These are phyloP conservation scores for Merodon equestris DNA, from an alignment of 2,888 invertebrate genomes.

Conservation along the genomic window DNA sequence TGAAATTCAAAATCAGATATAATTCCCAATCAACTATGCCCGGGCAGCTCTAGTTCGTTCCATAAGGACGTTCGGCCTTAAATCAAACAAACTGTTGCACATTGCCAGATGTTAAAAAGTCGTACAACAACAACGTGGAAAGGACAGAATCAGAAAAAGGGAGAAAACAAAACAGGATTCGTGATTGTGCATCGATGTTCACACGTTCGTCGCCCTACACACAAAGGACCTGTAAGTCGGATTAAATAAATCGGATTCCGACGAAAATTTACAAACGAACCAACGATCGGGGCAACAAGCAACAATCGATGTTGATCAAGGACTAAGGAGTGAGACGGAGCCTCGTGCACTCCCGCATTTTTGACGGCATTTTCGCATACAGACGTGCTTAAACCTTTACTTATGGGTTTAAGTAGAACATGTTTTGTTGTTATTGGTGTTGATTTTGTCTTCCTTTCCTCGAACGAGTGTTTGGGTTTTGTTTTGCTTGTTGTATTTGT, in stretches of 20 bases:
- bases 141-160: slow-evolving; percentile 21
- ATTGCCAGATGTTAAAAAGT: slow-evolving; percentile 51
- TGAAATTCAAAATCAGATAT: slow-evolving; percentile 26
- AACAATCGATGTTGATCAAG: not conserved
- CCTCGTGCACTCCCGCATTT: too few species aligned
- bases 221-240: slow-evolving; percentile 52
- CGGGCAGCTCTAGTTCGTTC: slow-evolving; percentile 4
- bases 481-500: slow-evolving; percentile 5
- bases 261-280: slow-evolving; percentile 42
- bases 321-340: slow-evolving; percentile 38
- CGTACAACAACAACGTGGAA: slow-evolving; percentile 25
- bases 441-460: not conserved
- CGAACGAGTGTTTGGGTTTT: too few species aligned
- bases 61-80: slow-evolving; percentile 12
- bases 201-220: slow-evolving; percentile 32
- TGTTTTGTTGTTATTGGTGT: slow-evolving; percentile 2
- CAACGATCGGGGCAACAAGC: not conserved
- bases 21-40: slow-evolving; percentile 19
- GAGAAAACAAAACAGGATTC: too few species aligned
- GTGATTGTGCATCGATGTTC: slow-evolving; percentile 35
- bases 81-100: slow-evolving; percentile 8
- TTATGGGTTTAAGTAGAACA: slow-evolving; percentile 46
- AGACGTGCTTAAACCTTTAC: slow-evolving; percentile 54
- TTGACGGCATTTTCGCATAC: slow-evolving; percentile 47
- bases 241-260: slow-evolving; percentile 61